A percentile compares a stretch with the other conserved stretches of the same genome.
Conservation (phyloP, 2,888 invertebrate genomes). For the Eupelmus urozonus region DNA sequence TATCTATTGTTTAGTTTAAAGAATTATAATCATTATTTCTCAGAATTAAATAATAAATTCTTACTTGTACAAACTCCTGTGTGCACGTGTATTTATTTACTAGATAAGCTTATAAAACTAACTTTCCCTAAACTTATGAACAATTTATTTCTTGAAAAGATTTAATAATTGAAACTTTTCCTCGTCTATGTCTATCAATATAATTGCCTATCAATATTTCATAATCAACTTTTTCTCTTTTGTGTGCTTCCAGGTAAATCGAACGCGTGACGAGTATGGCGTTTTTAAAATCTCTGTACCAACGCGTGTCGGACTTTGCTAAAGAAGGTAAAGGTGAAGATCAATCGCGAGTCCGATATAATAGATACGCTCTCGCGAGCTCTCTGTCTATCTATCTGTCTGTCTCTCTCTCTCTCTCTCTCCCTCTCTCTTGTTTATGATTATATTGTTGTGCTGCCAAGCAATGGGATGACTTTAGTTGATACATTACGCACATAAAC, state of each 20-base stretch:
- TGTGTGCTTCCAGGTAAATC: conserved; percentile 64
- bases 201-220: not conserved
- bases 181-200: too few species aligned
- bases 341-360: conserved; percentile 56
- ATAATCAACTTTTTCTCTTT: conserved; percentile 2
- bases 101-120: too few species aligned
- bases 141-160: too few species aligned
- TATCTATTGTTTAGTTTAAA: too few species aligned
- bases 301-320: conserved; percentile 66
- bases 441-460: conserved; percentile 42
- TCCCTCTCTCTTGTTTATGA: conserved; percentile 42
- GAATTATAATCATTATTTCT: too few species aligned
- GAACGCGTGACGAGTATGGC: conserved; percentile 64
- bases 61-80: too few species aligned
- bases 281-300: conserved; percentile 66
- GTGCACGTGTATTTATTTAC: too few species aligned
- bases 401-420: conserved; percentile 30
- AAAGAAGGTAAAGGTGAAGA: conserved; percentile 64
- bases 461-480: conserved; percentile 44
- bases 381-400: conserved; percentile 20
- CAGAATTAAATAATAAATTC: too few species aligned
- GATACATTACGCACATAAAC: not conserved
- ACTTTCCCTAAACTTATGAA: too few species aligned
- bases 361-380: conserved; percentile 50
- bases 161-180: not conserved